These are phyloP conservation scores for Hipposideros larvatus DNA, from an alignment of 2,797 vertebrate species.

Conservation along the genomic window DNA sequence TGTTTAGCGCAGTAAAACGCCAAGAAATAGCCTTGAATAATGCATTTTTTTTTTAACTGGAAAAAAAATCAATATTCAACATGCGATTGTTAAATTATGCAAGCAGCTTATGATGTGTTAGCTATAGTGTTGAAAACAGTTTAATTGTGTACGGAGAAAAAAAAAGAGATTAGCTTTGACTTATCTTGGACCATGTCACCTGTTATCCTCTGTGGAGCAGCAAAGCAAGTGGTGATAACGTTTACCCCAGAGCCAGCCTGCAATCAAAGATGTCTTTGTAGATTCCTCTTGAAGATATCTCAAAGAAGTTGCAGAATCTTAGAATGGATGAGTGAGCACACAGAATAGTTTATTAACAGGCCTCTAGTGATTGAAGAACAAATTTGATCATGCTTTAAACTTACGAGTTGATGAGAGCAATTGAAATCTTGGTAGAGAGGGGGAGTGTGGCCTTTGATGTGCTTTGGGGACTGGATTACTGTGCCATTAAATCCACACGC, in stretches of 20 bases:
- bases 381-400: slow-evolving; percentile 92
- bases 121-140: slow-evolving; percentile 71
- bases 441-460: slow-evolving; percentile 85
- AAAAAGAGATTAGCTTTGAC: slow-evolving; percentile 57
- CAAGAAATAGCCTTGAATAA: slow-evolving; percentile 74
- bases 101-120: slow-evolving; percentile 49
- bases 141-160: slow-evolving; percentile 55
- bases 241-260: slow-evolving; percentile 88
- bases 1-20: background rate
- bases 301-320: slow-evolving; percentile 88
- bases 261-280: slow-evolving; percentile 93
- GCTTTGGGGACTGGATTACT: slow-evolving; percentile 82
- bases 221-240: slow-evolving; percentile 88
- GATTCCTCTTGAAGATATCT: slow-evolving; percentile 88
- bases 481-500: slow-evolving; percentile 83
- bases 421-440: slow-evolving; percentile 83
- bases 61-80: slow-evolving; percentile 65
- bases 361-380: slow-evolving; percentile 93
- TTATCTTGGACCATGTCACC: slow-evolving; percentile 89
- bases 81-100: slow-evolving; percentile 68
- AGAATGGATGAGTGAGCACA: slow-evolving; percentile 88
- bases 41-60: background rate
- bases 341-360: slow-evolving; percentile 93
- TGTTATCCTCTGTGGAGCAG: slow-evolving; percentile 87
- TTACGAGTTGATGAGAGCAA: slow-evolving; percentile 86